Conservation (phyloP, 2,797 vertebrate genomes). For the Rhinichthys osculus region DNA sequence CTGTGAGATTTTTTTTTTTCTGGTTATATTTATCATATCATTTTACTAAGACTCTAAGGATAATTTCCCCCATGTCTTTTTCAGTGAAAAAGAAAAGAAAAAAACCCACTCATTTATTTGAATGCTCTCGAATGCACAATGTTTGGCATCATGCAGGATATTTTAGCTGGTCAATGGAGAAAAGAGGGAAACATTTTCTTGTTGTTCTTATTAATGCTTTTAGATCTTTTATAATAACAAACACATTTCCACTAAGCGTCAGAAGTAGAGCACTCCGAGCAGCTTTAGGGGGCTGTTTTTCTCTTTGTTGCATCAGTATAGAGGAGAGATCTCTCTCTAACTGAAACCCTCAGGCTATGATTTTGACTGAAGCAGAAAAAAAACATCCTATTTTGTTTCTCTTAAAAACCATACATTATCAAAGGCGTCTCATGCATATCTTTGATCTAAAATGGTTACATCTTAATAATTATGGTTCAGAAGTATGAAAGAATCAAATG, state of each 20-base stretch:
- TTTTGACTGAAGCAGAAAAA: conserved; percentile 55
- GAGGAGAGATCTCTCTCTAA: conserved; percentile 41
- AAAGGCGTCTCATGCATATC: conserved; percentile 35
- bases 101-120: neutral
- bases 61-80: neutral
- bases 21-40: conserved; percentile 12
- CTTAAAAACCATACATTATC: conserved; percentile 49
- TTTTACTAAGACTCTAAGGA: conserved; percentile 1
- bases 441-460: conserved; percentile 53
- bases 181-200: conserved; percentile 15
- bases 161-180: conserved; percentile 38
- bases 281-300: conserved; percentile 57
- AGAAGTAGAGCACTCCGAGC: conserved; percentile 33
- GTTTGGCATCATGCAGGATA: neutral
- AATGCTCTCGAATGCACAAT: neutral
- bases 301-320: conserved; percentile 55
- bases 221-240: conserved; percentile 51
- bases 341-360: conserved; percentile 57
- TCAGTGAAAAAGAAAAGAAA: neutral
- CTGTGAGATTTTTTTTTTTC: conserved; percentile 18
- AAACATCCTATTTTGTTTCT: conserved; percentile 55
- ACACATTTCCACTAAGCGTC: conserved; percentile 35
- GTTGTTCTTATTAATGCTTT: conserved; percentile 46
- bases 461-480: conserved; percentile 53
- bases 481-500: conserved; percentile 24